Base-by-base conservation (phyloP, 2,888 invertebrate species). In the Aspidiotus rigidus region DNA sequence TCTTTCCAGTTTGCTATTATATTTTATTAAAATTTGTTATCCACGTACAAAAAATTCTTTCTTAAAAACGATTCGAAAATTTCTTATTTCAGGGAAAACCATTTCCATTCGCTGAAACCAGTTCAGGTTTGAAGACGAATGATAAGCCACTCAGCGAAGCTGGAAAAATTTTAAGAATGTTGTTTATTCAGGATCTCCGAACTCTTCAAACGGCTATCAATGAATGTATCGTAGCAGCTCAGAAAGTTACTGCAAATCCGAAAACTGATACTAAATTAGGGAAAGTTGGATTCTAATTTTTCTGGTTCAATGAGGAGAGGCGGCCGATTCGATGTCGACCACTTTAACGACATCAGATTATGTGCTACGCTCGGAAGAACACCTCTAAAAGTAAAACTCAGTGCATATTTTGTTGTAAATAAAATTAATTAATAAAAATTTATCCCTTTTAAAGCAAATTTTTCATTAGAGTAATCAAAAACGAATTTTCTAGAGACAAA, bases 211-310 rank as follows among this genome's bases (percentile, higher is more conserved):
- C 94, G 0, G 85, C 84, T 75, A 94, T 97, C 64, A 99, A 99
- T 79, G 93, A 96, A 78, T 86, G 92, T 1, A 88, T 99, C 73
- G 98, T 97, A 1, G 84, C 86, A 59, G 90, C 95, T 6, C 99
- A 99, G 81, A 85, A 81, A 72, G 82, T 98, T 1, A 98, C 98
- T 1, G 97, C 97, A 7, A 89, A 98, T 81, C 98, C 97, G 2
- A 93, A 93, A 80, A 98, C 97, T 72, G 95, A 98, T 77, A 92
- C 94, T 0, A 88, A 87, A 77, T 81, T 98, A 61, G 97, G 97
- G 64, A 89, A 91, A 84, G 95, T 97, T 74, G 97, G 97, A 72
- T 73, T 71, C 72, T 75, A 72, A 73, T 59, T 53, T 13, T 16
- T 10, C 44, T 28, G 28, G 28, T 28, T 28, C 5, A 28, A 5